Conservation (phyloP, 2,797 vertebrate genomes). For the Spondyliosoma cantharus region DNA sequence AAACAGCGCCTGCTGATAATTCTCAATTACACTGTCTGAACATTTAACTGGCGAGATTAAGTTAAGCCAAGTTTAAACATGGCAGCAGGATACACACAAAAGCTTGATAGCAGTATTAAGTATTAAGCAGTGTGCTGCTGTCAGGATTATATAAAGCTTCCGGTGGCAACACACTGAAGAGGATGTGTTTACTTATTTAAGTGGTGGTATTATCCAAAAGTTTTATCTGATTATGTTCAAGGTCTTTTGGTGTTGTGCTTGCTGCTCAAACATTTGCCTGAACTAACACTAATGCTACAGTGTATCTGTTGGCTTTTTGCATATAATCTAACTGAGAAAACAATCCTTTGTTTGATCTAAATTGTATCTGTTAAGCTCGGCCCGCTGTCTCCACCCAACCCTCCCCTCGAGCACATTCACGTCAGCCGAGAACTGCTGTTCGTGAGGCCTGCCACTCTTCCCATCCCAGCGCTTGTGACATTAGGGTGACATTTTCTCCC, state of each 20-base stretch:
- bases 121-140: not conserved
- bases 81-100: not conserved
- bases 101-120: not conserved
- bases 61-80: not conserved
- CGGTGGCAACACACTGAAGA: fast-evolving
- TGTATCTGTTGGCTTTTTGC: slow-evolving; percentile 43
- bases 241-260: not conserved
- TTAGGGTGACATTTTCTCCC: slow-evolving; percentile 80
- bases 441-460: slow-evolving; percentile 75
- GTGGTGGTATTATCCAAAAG: not conserved
- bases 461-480: slow-evolving; percentile 69
- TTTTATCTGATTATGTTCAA: slow-evolving; percentile 21
- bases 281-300: slow-evolving; percentile 6
- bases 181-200: slow-evolving; percentile 28
- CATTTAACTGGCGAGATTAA: not conserved
- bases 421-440: slow-evolving; percentile 48
- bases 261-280: slow-evolving; percentile 51
- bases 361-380: slow-evolving; percentile 32
- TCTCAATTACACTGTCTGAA: not conserved
- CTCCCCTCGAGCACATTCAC: slow-evolving; percentile 61
- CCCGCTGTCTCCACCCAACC: slow-evolving; percentile 49
- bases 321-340: slow-evolving; percentile 40
- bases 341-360: slow-evolving; percentile 41
- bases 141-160: not conserved
- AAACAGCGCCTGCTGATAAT: not conserved